A percentile compares a stretch with the other conserved stretches of the same genome.
These are phyloP conservation scores for Nannoperca obscura DNA, from an alignment of 2,797 vertebrate genomes.

Conservation along the genomic window DNA sequence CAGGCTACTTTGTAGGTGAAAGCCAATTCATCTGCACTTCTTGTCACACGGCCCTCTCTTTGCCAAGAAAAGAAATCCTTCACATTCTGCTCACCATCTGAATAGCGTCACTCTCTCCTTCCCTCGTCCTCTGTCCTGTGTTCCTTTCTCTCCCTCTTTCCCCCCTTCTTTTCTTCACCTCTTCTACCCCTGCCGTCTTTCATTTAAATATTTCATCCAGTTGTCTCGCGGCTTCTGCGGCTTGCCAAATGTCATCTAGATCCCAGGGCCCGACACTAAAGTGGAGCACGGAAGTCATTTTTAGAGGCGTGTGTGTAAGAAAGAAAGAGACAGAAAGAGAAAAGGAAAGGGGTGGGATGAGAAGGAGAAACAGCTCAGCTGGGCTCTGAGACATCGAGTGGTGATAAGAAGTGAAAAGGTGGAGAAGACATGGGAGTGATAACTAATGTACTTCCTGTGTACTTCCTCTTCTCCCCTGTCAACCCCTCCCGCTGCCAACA, in stretches of 20 bases:
- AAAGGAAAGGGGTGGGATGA: slow-evolving; percentile 27
- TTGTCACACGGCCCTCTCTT: slow-evolving; percentile 35
- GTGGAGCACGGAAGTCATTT: slow-evolving; percentile 80
- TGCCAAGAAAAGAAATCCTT: slow-evolving; percentile 60
- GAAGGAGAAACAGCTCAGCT: slow-evolving; percentile 45
- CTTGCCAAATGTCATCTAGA: slow-evolving; percentile 92
- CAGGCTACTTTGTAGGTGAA: slow-evolving; percentile 40
- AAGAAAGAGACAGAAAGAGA: slow-evolving; percentile 37
- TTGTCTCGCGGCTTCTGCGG: slow-evolving; percentile 91
- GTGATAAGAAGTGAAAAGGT: slow-evolving; percentile 87
- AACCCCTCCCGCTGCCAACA: slow-evolving; percentile 61
- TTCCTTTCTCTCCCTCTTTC: slow-evolving; percentile 17
- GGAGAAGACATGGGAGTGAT: slow-evolving; percentile 90
- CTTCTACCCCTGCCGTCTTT: slow-evolving; percentile 66
- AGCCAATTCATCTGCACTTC: slow-evolving; percentile 57
- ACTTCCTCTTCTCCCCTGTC: slow-evolving; percentile 89
- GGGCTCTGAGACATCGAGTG: slow-evolving; percentile 70
- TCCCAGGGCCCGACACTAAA: slow-evolving; percentile 83
- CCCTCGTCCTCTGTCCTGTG: slow-evolving; percentile 39
- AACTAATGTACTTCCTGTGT: slow-evolving; percentile 97
- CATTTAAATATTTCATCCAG: slow-evolving; percentile 95
- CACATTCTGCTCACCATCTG: slow-evolving; percentile 42
- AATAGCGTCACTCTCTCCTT: slow-evolving; percentile 48
- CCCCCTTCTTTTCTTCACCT: slow-evolving; percentile 42
- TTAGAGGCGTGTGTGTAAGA: slow-evolving; percentile 57